A percentile compares a stretch with the other conserved stretches of the same genome.
These are phyloP conservation scores for Biston betularia DNA, from an alignment of 2,888 invertebrate genomes.

Conservation along the genomic window DNA sequence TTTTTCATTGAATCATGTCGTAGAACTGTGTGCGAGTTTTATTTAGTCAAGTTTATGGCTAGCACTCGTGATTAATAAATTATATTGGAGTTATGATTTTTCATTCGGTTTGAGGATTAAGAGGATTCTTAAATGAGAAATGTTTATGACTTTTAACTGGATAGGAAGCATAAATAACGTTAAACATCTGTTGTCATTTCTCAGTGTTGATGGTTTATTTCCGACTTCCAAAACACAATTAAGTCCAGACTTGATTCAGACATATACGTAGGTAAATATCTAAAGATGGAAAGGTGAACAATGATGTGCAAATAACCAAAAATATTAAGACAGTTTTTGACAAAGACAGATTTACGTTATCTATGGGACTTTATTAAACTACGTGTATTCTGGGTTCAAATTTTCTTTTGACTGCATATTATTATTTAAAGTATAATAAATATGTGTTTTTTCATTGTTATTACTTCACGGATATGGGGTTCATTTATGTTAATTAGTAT, in stretches of 20 bases:
- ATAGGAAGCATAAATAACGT: constrained; percentile 58
- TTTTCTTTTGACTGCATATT: no score
- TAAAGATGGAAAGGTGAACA: no score
- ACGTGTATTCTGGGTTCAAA: no score
- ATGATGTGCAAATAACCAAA: no score
- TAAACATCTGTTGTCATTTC: constrained; percentile 67
- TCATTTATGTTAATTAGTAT: no score
- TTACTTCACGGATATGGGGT: no score
- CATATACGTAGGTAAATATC: not conserved
- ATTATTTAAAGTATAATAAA: no score
- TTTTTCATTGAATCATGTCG: constrained; percentile 47
- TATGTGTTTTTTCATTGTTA: no score
- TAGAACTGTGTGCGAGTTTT: constrained; percentile 58
- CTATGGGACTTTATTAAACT: no score
- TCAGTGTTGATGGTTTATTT: constrained; percentile 61
- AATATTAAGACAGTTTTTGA: no score
- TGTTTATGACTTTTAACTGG: constrained; percentile 63
- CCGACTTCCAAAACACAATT: constrained; percentile 46
- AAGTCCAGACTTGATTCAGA: not conserved
- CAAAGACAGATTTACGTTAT: no score
- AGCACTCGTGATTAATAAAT: constrained; percentile 72
- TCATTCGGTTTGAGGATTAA: constrained; percentile 70
- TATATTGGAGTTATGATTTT: constrained; percentile 66
- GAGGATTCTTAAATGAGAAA: constrained; percentile 60
- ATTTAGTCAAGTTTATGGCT: constrained; percentile 69